Percentiles rank a stretch among this genome's conserved stretches.
Evolutionary conservation across 2,888 invertebrate genomes (phyloP).

Genomic region (Stenotaenia linearis): DNA sequence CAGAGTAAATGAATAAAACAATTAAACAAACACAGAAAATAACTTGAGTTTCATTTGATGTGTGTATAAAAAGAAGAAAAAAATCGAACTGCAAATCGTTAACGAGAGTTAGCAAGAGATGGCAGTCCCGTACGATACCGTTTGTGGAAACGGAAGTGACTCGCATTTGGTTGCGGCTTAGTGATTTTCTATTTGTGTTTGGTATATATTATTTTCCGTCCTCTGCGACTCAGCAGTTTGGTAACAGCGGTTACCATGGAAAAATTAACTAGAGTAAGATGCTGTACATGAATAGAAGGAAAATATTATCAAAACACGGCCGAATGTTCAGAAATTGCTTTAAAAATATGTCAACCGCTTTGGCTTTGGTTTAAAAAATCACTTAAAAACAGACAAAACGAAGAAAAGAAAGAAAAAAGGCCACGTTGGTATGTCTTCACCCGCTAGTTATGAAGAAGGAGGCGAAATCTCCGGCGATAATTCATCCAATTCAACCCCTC

Average conservation of each 20-base stretch:
- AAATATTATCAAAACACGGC: background rate
- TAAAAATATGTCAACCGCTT: background rate
- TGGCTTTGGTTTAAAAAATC: background rate
- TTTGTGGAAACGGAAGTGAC: background rate
- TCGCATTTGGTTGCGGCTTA: background rate
- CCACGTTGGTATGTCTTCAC: background rate
- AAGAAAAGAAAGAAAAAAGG: background rate
- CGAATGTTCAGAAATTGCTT: background rate
- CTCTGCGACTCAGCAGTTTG: background rate
- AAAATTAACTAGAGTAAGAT: background rate
- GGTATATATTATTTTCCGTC: background rate
- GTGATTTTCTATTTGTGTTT: background rate
- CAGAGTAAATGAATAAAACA: too few relatives aligned
- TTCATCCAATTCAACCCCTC: background rate
- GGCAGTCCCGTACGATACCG: background rate
- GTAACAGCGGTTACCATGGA: background rate
- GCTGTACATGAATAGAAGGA: background rate
- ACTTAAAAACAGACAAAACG: background rate
- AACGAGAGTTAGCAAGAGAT: background rate
- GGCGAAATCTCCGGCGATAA: background rate
- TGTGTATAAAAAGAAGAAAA: too few relatives aligned
- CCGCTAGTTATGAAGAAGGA: background rate
- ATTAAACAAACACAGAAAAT: too few relatives aligned
- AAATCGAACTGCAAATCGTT: too few relatives aligned
- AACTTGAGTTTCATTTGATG: too few relatives aligned